A percentile compares a stretch with the other conserved stretches of the same genome.
phyloP scores from a whole-genome alignment of 2,888 invertebrate species.

The Autographa gamma region DNA sequence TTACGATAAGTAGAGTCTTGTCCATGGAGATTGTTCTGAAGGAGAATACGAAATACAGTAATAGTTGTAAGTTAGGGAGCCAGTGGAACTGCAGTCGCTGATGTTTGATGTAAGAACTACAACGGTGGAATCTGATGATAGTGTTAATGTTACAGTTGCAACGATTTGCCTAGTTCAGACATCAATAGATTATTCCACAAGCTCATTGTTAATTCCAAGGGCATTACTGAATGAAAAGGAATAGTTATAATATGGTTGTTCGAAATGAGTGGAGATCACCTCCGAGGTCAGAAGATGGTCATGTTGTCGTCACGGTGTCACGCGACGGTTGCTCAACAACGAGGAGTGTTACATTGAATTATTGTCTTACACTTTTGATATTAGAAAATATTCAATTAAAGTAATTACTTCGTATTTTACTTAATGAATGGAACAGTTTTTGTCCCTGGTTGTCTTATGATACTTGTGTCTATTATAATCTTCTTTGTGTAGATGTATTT shows the following conservation, averaged over 20 bases:
- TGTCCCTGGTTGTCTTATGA: slow-evolving; percentile 11
- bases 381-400: slow-evolving; percentile 15
- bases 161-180: slow-evolving; percentile 22
- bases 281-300: slow-evolving; percentile 33
- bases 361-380: slow-evolving; percentile 22
- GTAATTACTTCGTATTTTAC: slow-evolving; percentile 29
- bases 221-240: slow-evolving; percentile 47
- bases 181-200: slow-evolving; percentile 54
- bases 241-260: slow-evolving; percentile 50
- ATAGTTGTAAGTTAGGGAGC: slow-evolving; percentile 51
- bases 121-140: slow-evolving; percentile 25
- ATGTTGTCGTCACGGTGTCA: slow-evolving; percentile 9
- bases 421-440: slow-evolving; percentile 14
- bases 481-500: background rate
- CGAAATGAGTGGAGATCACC: slow-evolving; percentile 51
- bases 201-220: slow-evolving; percentile 42
- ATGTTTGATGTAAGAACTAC: slow-evolving; percentile 21
- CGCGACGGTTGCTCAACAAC: slow-evolving; percentile 9
- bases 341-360: background rate
- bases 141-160: slow-evolving; percentile 33
- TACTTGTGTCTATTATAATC: slow-evolving; percentile 7
- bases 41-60: slow-evolving; percentile 57
- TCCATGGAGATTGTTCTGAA: slow-evolving; percentile 44
- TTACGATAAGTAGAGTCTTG: slow-evolving; percentile 40
- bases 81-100: slow-evolving; percentile 9